Conservation (phyloP, 2,888 invertebrate genomes). For the Ormia ochracea region DNA sequence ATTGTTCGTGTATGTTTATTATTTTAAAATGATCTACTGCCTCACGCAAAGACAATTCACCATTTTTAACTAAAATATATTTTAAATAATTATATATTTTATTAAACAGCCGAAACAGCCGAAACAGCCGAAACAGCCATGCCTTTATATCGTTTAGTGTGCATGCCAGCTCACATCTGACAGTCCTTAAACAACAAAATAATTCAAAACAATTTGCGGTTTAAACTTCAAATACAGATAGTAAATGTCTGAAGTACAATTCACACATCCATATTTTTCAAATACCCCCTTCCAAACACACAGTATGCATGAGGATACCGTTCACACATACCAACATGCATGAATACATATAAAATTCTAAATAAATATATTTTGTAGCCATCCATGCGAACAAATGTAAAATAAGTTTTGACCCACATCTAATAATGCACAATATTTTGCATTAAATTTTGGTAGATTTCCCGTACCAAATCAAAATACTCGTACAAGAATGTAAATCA, state of each 20-base stretch:
- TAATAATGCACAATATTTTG: neutral
- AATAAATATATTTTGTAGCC: neutral
- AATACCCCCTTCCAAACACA: neutral
- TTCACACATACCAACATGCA: neutral
- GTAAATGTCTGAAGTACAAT: conserved; percentile 45
- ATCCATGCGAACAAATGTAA: neutral
- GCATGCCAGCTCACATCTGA: neutral
- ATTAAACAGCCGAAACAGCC: too few species aligned
- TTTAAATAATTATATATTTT: too few species aligned
- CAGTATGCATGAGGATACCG: neutral
- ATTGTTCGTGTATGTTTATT: too few species aligned
- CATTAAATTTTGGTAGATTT: conserved; percentile 15
- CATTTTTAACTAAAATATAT: too few species aligned
- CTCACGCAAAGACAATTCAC: too few species aligned
- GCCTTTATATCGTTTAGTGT: neutral
- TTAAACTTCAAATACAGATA: conserved; percentile 34
- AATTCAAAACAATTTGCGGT: neutral
- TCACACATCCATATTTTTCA: conserved; percentile 17
- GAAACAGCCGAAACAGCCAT: too few species aligned
- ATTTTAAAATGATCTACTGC: too few species aligned
- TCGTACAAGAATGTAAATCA: conserved; percentile 18
- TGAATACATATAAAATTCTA: neutral
- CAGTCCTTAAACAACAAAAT: neutral
- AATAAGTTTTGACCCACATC: conserved; percentile 41
- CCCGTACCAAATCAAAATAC: conserved; percentile 21